phyloP scores from a whole-genome alignment of 2,797 vertebrate genomes.

The Rhabdomys pumilio region DNA sequence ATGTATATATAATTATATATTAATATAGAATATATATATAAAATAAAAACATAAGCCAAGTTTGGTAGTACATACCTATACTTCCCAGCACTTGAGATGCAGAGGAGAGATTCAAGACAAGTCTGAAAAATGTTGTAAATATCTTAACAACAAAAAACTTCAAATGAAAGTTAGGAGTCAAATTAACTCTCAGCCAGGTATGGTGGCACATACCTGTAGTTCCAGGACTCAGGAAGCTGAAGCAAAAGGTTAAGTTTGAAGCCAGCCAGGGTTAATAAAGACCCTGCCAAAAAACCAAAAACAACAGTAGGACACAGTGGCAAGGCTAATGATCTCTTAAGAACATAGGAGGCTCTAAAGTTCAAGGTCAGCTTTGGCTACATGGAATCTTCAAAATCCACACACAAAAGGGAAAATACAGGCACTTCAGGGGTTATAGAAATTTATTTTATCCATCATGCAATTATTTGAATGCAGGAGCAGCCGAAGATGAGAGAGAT shows the following conservation, averaged over 20 bases:
- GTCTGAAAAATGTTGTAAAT: neutral
- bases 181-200: neutral
- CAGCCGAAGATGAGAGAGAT: neutral
- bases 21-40: too few relatives aligned
- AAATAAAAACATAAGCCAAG: neutral
- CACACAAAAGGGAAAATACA: neutral
- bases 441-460: slow-evolving; percentile 22
- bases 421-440: neutral
- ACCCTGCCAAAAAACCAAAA: neutral
- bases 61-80: neutral
- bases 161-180: slow-evolving; percentile 27
- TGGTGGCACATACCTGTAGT: neutral
- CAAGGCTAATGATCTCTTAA: neutral
- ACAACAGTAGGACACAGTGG: neutral
- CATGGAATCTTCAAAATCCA: neutral
- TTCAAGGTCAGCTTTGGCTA: neutral
- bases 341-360: neutral
- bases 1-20: neutral
- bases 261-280: neutral
- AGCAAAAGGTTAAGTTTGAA: neutral
- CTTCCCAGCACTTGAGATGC: neutral
- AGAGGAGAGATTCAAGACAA: neutral
- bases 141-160: neutral
- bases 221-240: neutral
- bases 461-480: slow-evolving; percentile 31